A percentile compares a stretch with the other conserved stretches of the same genome.
phyloP scores from a whole-genome alignment of 2,113 vertebrate species.

The Campylorhamphus procurvoides region DNA sequence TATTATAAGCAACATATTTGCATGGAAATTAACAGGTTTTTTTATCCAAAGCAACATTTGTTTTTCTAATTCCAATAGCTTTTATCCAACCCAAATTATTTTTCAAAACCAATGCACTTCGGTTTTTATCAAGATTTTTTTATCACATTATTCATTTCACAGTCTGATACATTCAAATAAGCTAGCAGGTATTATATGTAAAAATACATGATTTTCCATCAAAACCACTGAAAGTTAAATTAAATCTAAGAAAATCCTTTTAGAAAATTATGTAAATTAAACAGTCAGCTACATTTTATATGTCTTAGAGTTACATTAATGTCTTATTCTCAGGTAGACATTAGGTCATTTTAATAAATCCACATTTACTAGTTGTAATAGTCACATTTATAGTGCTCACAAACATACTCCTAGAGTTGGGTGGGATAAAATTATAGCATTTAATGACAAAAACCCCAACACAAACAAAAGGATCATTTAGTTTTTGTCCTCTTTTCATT shows the following conservation, averaged over 20 bases:
- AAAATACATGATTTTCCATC: constrained; percentile 2
- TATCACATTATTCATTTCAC: neutral
- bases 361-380: neutral
- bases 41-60: constrained; percentile 26
- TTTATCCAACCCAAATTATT: constrained; percentile 41
- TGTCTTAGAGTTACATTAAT: neutral
- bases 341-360: neutral
- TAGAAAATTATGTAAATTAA: neutral
- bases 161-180: constrained; percentile 20
- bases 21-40: constrained; percentile 2
- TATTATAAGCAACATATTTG: neutral
- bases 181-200: neutral
- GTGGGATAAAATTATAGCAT: neutral
- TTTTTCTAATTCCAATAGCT: constrained; percentile 42
- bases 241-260: neutral
- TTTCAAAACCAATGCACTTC: constrained; percentile 50
- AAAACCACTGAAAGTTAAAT: constrained; percentile 28
- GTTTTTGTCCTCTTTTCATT: neutral
- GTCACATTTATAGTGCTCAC: neutral
- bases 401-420: neutral
- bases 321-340: neutral
- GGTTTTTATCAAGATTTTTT: constrained; percentile 43
- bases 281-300: neutral
- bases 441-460: neutral
- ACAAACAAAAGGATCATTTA: fast-evolving